These are phyloP conservation scores for Xiphophorus birchmanni DNA, from an alignment of 2,797 vertebrate species.

Conservation along the genomic window DNA sequence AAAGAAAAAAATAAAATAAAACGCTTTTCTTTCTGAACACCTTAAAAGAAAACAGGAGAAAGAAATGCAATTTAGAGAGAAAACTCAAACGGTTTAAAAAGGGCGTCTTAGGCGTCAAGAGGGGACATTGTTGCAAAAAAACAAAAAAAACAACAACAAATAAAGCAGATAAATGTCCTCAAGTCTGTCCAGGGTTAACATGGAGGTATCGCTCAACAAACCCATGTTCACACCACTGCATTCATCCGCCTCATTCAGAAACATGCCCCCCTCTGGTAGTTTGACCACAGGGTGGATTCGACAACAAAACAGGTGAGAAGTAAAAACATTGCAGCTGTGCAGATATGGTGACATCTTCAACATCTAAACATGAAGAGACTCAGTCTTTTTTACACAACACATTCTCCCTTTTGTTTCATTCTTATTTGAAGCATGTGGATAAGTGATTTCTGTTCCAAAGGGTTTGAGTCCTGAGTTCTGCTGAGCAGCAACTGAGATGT, in stretches of 20 bases:
- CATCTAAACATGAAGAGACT: constrained; percentile 34
- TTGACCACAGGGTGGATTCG: constrained; percentile 36
- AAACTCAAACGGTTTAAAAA: constrained; percentile 46
- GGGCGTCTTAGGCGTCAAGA: constrained; percentile 59
- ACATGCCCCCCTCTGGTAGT: constrained; percentile 23
- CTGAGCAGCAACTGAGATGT: constrained; percentile 97
- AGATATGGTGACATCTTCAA: constrained; percentile 75
- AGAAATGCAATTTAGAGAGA: constrained; percentile 14
- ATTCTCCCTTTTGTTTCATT: constrained; percentile 60
- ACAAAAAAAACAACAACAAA: background rate
- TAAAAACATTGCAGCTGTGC: constrained; percentile 51
- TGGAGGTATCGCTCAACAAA: constrained; percentile 68
- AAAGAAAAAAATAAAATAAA: constrained; percentile 26
- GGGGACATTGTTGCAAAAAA: constrained; percentile 33
- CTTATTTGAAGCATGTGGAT: constrained; percentile 58
- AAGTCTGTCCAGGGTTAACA: constrained; percentile 82
- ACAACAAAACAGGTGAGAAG: constrained; percentile 10
- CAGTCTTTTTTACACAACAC: constrained; percentile 30
- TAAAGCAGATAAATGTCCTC: constrained; percentile 72
- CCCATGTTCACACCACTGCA: constrained; percentile 41
- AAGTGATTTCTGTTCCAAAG: constrained; percentile 75
- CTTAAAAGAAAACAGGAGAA: constrained; percentile 28
- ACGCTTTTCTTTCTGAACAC: constrained; percentile 52
- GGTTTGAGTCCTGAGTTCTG: constrained; percentile 95
- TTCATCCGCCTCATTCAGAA: constrained; percentile 27